Evolutionary conservation across 2,113 vertebrate genomes (phyloP).

Genomic region (Zosterops lateralis): DNA sequence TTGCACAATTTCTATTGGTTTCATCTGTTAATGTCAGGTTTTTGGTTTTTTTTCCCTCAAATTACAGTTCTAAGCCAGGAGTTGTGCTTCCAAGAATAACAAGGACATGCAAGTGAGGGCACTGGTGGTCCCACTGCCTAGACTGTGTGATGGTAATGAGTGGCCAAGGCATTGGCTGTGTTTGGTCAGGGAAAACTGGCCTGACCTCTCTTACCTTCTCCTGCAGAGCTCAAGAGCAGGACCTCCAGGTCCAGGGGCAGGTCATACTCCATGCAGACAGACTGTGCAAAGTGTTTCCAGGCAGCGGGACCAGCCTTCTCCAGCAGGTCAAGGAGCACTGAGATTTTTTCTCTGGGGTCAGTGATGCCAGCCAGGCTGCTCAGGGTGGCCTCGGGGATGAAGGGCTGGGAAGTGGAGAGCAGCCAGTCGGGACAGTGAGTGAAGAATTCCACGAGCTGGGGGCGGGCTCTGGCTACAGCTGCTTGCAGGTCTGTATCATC

Average conservation of each 20-base stretch:
- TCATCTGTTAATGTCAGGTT: background rate
- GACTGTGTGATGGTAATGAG: background rate
- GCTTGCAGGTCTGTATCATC: background rate
- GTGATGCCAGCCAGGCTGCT: background rate
- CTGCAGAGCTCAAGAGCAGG: constrained; percentile 72
- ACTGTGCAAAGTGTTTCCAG: constrained; percentile 76
- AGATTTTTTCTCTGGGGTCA: background rate
- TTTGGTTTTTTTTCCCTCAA: background rate
- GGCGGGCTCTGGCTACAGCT: constrained; percentile 40
- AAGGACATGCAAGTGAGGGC: background rate
- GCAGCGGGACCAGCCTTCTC: background rate
- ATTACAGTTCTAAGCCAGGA: background rate
- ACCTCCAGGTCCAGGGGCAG: constrained; percentile 82
- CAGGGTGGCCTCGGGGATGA: constrained; percentile 28
- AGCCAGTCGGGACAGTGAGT: constrained; percentile 3
- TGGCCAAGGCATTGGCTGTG: fast-evolving
- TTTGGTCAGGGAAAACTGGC: background rate
- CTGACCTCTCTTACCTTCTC: constrained; percentile 32
- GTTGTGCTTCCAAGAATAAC: background rate
- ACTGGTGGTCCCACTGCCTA: background rate
- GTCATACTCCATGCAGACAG: constrained; percentile 73
- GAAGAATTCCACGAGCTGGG: constrained; percentile 71
- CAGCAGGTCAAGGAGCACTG: constrained; percentile 67
- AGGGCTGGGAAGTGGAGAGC: background rate
- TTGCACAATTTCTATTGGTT: background rate